Conservation (phyloP, 2,888 invertebrate species). For the Noctua pronuba region DNA sequence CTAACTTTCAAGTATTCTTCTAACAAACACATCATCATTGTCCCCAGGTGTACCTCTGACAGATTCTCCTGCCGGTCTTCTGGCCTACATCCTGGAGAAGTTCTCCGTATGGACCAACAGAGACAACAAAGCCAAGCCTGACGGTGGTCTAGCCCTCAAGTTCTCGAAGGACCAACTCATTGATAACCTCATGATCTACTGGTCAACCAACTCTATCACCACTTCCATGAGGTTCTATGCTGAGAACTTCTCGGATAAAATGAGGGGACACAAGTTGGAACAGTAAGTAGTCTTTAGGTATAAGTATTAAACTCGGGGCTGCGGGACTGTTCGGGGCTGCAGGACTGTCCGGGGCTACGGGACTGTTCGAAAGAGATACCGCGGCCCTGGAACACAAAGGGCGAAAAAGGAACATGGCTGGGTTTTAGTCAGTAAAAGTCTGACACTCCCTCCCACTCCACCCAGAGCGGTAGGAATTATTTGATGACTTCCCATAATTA, state of each 20-base stretch:
- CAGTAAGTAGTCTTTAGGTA: no score
- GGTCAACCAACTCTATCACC: slow-evolving; percentile 94
- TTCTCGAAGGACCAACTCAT: slow-evolving; percentile 93
- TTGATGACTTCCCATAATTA: no score
- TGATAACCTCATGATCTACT: slow-evolving; percentile 96
- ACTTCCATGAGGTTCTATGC: slow-evolving; percentile 94
- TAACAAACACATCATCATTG: neutral
- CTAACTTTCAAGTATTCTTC: neutral
- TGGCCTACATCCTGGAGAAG: slow-evolving; percentile 96
- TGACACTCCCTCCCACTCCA: no score
- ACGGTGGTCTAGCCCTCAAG: slow-evolving; percentile 92
- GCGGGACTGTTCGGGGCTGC: no score
- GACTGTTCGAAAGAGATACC: no score
- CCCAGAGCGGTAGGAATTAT: no score
- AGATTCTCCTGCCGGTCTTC: slow-evolving; percentile 95
- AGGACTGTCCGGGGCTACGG: no score
- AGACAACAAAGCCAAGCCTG: slow-evolving; percentile 84
- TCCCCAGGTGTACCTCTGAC: slow-evolving; percentile 85
- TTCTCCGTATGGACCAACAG: slow-evolving; percentile 94
- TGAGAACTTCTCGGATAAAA: slow-evolving; percentile 88
- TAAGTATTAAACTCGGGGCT: no score
- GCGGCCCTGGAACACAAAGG: no score
- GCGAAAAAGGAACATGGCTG: no score
- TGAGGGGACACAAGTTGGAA: slow-evolving; percentile 74
- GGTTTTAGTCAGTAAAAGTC: no score